Conservation (phyloP, 2,797 vertebrate genomes). For the Adelosebastes latens region DNA sequence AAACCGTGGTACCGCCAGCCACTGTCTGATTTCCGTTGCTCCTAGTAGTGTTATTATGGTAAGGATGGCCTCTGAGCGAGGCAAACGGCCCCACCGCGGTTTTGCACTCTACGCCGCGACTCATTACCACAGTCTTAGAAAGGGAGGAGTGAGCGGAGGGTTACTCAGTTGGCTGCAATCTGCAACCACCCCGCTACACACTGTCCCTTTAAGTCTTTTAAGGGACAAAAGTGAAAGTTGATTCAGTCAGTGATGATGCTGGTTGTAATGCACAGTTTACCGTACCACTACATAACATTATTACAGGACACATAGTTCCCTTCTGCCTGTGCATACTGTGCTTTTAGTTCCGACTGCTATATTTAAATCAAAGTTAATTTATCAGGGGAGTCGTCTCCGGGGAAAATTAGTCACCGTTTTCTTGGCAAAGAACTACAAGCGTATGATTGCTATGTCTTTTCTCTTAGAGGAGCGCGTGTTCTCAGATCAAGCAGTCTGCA, state of each 20-base stretch:
- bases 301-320: background rate
- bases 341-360: slow-evolving; percentile 3
- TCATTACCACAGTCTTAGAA: no score
- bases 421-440: slow-evolving; percentile 4
- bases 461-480: background rate
- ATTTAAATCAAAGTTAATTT: slow-evolving; percentile 35
- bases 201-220: background rate
- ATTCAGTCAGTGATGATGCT: background rate
- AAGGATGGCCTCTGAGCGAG: no score
- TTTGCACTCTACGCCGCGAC: no score
- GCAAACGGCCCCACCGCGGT: fast-evolving
- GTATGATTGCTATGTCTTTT: background rate
- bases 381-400: slow-evolving; percentile 9
- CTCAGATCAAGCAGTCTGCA: slow-evolving; percentile 4
- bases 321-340: background rate
- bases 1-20: no score
- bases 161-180: no score
- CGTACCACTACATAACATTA: background rate
- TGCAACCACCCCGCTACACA: no score
- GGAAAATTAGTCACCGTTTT: slow-evolving; percentile 35
- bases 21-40: no score
- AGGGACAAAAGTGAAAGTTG: background rate
- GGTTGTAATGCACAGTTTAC: background rate
- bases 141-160: no score
- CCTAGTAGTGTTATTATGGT: no score